phyloP scores from a whole-genome alignment of 2,888 invertebrate genomes.

The Horisme vitalbata region DNA sequence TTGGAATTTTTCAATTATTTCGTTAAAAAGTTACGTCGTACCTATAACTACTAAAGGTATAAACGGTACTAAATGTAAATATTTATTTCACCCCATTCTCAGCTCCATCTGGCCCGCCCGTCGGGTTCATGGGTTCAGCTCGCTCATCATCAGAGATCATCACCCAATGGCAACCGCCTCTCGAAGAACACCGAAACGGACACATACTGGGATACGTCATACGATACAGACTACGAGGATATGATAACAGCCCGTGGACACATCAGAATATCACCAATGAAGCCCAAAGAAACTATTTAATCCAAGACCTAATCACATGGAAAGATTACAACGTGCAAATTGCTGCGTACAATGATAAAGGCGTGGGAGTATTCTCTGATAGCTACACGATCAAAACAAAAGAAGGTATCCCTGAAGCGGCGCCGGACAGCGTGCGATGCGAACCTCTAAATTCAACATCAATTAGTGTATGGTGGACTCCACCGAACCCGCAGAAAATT shows the following conservation, averaged over 20 bases:
- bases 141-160: constrained; percentile 97
- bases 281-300: constrained; percentile 94
- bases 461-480: constrained; percentile 94
- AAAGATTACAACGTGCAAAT: constrained; percentile 98
- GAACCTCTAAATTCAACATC: constrained; percentile 94
- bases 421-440: constrained; percentile 92
- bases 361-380: constrained; percentile 95
- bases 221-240: constrained; percentile 94
- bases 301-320: constrained; percentile 97
- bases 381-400: constrained; percentile 96
- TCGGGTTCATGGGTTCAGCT: constrained; percentile 97
- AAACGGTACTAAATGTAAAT: too few species aligned
- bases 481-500: constrained; percentile 98
- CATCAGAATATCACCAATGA: constrained; percentile 96
- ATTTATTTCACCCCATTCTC: constrained; percentile 32
- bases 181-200: constrained; percentile 97
- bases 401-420: constrained; percentile 97
- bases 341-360: constrained; percentile 98
- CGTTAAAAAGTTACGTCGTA: too few species aligned
- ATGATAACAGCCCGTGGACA: constrained; percentile 96
- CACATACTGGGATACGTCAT: constrained; percentile 96
- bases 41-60: too few species aligned
- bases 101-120: constrained; percentile 98
- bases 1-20: not conserved
- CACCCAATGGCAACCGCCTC: constrained; percentile 98